phyloP scores from a whole-genome alignment of 2,888 invertebrate genomes.

The Mimumesa dahlbomi region DNA sequence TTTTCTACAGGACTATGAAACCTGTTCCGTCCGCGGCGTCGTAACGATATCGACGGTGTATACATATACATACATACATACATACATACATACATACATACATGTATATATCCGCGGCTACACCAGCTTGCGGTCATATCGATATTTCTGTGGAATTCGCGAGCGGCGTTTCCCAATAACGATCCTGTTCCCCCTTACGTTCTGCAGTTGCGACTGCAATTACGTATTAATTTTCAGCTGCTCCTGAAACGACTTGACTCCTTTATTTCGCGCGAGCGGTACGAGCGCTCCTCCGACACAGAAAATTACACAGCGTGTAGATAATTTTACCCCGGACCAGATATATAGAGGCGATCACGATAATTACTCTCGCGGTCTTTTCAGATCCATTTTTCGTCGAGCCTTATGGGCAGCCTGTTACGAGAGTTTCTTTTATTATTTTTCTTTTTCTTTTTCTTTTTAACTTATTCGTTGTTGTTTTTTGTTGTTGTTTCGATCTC shows the following conservation, averaged over 20 bases:
- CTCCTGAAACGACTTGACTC: conserved; percentile 15
- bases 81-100: no score
- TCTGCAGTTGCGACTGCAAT: conserved; percentile 20
- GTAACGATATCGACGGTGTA: conserved; percentile 21
- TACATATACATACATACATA: no score
- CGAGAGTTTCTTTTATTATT: no score
- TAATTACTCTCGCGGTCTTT: conserved; percentile 36
- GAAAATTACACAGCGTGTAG: conserved; percentile 59
- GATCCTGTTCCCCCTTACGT: conserved; percentile 45
- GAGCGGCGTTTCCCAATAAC: conserved; percentile 67
- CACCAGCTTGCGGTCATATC: conserved; percentile 5
- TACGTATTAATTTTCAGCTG: conserved; percentile 37
- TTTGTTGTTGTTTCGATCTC: no score
- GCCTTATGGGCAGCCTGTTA: conserved; percentile 18
- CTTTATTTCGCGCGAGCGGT: background rate
- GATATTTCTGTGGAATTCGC: conserved; percentile 54
- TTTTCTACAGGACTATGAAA: conserved; percentile 37
- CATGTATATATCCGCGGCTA: background rate
- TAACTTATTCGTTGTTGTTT: no score
- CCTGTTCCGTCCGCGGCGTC: conserved; percentile 32
- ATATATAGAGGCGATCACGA: conserved; percentile 43
- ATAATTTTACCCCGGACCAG: conserved; percentile 43
- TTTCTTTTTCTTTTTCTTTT: no score
- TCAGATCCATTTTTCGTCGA: conserved; percentile 29
- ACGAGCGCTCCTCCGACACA: background rate